Evolutionary conservation across 2,888 invertebrate genomes (phyloP).

Genomic region (Agriotes lineatus): DNA sequence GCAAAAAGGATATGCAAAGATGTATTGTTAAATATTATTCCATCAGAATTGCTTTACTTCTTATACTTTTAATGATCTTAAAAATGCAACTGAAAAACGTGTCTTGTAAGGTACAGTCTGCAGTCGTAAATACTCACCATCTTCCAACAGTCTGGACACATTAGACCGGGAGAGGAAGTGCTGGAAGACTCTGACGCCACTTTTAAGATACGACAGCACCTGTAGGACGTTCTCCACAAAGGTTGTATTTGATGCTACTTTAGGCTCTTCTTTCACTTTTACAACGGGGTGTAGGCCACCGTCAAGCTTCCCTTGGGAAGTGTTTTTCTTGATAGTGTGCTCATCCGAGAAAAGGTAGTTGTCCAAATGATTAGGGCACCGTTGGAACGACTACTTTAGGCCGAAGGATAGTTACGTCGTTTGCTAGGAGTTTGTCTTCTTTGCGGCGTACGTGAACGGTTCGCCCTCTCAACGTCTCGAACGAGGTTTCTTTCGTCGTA

Average conservation of each 20-base stretch:
- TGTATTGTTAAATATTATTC: too few relatives aligned
- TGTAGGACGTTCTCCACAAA: conserved; percentile 68
- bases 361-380: conserved; percentile 66
- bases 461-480: conserved; percentile 67
- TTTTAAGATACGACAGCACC: conserved; percentile 72
- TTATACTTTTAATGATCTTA: too few relatives aligned
- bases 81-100: too few relatives aligned
- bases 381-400: conserved; percentile 63
- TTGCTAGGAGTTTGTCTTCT: conserved; percentile 63
- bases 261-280: conserved; percentile 56
- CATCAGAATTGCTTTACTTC: too few relatives aligned
- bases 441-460: conserved; percentile 61
- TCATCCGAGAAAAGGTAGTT: conserved; percentile 66
- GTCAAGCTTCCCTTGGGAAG: conserved; percentile 44
- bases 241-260: conserved; percentile 54
- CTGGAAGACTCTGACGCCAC: conserved; percentile 74
- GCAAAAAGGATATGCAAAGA: too few relatives aligned
- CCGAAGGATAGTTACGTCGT: conserved; percentile 64
- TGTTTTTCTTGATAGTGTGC: conserved; percentile 47
- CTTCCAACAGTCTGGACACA: conserved; percentile 70
- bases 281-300: conserved; percentile 50
- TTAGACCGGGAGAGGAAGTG: conserved; percentile 74
- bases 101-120: too few relatives aligned
- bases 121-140: conserved; percentile 68
- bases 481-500: conserved; percentile 66